Base-by-base conservation (phyloP, 2,888 invertebrate genomes). In the Hanleya hanleyi region DNA sequence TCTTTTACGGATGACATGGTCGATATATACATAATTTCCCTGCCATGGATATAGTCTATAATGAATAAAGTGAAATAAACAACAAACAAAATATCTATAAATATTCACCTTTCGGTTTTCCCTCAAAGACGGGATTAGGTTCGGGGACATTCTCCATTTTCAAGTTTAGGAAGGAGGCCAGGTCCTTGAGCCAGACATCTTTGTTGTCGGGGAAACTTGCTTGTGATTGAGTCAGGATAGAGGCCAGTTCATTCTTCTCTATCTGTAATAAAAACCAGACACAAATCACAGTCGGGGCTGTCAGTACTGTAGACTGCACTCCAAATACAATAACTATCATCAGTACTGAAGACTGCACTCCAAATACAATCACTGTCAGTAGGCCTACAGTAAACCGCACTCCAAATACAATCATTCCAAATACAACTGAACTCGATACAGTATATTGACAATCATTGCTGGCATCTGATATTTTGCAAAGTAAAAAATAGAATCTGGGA, bases 141-240 rank as follows among this genome's bases (percentile, higher is more conserved):
- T 88, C 85, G 1, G 80, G 77, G 37, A 86, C 81, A n/a, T 78
- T 77, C 67, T 88, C 87, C 37, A 91, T 72, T 69, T 87, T 85
- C 9, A 87, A 74, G 79, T 89, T 91, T 35, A 91, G 77, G 69
- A 80, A 84, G 9, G 89, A 88, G 7, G 89, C 88, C 67, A 91
- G 78, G 71, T 91, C 91, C 77, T 90, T 90, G 35, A 91, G 80
- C 90, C 90, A 91, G 6, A 90, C 84, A 22, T 88, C 85, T 22
- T 88, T 87, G 69, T 87, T 87, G 26, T 86, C 87, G 12, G 90
- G 90, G 75, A 89, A 90, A 62, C 85, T 84, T 3, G 80, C 80
- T 73, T 88, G 84, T 15, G 86, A 84, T 74, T 85, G 84, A 5
- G 80, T 79, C 51, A 90, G 69, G 6, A 89, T 80, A 29, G 81